These are phyloP conservation scores for Poliocrania exsul DNA, from an alignment of 2,797 vertebrate genomes.

Conservation along the genomic window DNA sequence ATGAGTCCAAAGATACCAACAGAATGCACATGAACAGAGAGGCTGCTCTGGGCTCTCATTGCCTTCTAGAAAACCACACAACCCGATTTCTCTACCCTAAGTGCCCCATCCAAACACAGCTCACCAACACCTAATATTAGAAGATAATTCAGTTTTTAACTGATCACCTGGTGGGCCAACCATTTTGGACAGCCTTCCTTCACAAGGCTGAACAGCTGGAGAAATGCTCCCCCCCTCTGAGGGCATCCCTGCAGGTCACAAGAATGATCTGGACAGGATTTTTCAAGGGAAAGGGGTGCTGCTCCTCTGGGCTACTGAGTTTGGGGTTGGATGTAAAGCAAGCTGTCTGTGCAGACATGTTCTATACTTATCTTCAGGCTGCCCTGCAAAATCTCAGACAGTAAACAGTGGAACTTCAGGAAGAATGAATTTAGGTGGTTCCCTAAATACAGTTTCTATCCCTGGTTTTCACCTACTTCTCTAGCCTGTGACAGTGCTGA, in stretches of 20 bases:
- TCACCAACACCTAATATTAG: neutral
- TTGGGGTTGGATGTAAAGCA: neutral
- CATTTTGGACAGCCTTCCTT: neutral
- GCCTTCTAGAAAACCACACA: neutral
- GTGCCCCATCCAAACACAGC: neutral
- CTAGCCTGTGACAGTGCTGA: neutral
- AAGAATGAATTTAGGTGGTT: neutral
- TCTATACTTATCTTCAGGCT: neutral
- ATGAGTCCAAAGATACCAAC: neutral
- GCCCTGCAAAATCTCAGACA: neutral
- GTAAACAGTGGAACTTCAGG: neutral
- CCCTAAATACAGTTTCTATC: neutral
- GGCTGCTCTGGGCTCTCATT: neutral
- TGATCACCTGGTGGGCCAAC: neutral
- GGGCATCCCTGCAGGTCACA: neutral
- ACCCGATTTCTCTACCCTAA: neutral
- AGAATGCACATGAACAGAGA: rapidly evolving
- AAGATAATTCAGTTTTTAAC: neutral
- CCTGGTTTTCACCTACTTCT: neutral
- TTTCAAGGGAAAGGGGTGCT: neutral
- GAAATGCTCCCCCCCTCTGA: neutral
- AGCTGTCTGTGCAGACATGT: neutral
- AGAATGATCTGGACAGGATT: neutral
- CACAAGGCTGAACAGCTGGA: neutral
- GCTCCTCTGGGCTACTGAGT: neutral